A percentile compares a stretch with the other conserved stretches of the same genome.
phyloP scores from a whole-genome alignment of 2,113 vertebrate genomes.

The Alosa alosa region DNA sequence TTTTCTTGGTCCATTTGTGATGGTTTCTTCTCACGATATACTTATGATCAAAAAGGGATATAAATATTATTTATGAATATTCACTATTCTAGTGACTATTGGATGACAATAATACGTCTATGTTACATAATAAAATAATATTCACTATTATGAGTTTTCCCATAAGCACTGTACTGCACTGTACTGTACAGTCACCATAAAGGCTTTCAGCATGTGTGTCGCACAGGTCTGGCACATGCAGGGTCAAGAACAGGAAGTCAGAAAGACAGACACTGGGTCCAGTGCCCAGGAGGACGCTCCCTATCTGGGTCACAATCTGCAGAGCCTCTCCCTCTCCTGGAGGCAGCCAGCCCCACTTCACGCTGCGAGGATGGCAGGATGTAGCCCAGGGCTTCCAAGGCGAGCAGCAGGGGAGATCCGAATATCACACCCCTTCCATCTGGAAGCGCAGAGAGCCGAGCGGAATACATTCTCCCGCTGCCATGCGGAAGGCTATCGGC shows the following conservation, averaged over 20 bases:
- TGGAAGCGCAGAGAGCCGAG: conserved; percentile 30
- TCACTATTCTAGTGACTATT: too few species aligned
- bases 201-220: neutral
- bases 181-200: neutral
- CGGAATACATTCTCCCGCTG: neutral
- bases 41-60: too few species aligned
- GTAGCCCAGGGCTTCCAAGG: conserved; percentile 41
- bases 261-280: conserved; percentile 18
- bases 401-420: conserved; percentile 41
- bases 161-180: neutral
- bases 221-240: neutral
- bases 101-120: neutral
- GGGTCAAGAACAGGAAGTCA: conserved; percentile 22
- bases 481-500: neutral
- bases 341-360: conserved; percentile 29
- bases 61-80: too few species aligned
- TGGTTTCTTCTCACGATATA: neutral
- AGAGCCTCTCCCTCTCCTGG: conserved; percentile 28
- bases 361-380: conserved; percentile 33
- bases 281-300: neutral
- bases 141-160: neutral
- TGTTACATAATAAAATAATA: neutral
- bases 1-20: neutral
- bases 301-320: conserved; percentile 50
- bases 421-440: conserved; percentile 51